These are phyloP conservation scores for Procambarus clarkii DNA, from an alignment of 1,140 invertebrate species.

Conservation along the genomic window DNA sequence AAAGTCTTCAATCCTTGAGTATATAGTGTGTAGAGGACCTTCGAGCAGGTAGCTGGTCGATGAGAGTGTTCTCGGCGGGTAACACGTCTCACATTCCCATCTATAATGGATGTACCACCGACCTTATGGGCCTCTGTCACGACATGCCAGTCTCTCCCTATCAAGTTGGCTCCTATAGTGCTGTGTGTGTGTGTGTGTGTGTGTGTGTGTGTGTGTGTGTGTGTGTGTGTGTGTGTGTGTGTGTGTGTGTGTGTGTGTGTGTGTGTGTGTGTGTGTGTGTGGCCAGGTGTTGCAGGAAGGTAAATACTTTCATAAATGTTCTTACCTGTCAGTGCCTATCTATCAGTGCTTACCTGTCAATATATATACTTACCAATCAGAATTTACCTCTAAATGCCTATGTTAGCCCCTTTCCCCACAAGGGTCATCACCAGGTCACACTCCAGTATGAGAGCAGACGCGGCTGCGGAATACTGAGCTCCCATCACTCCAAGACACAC, in stretches of 20 bases:
- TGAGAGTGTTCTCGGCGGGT: conserved; percentile 6
- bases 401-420: background rate
- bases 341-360: no score
- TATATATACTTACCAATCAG: no score
- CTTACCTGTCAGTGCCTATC: no score
- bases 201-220: background rate
- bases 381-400: no score
- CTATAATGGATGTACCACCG: conserved; percentile 14
- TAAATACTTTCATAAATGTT: background rate
- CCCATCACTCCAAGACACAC: no score
- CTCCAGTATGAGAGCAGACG: no score
- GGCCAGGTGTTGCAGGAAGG: background rate
- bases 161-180: background rate
- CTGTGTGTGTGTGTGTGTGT: background rate
- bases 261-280: background rate
- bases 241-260: background rate
- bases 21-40: background rate
- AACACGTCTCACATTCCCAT: conserved; percentile 8
- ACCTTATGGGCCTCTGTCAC: conserved; percentile 2
- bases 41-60: background rate
- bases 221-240: background rate
- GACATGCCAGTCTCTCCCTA: background rate
- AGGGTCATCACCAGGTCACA: no score
- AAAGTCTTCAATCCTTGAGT: no score
- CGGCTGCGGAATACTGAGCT: no score